phyloP scores from a whole-genome alignment of 2,797 vertebrate genomes.

The Oreochromis grahami region DNA sequence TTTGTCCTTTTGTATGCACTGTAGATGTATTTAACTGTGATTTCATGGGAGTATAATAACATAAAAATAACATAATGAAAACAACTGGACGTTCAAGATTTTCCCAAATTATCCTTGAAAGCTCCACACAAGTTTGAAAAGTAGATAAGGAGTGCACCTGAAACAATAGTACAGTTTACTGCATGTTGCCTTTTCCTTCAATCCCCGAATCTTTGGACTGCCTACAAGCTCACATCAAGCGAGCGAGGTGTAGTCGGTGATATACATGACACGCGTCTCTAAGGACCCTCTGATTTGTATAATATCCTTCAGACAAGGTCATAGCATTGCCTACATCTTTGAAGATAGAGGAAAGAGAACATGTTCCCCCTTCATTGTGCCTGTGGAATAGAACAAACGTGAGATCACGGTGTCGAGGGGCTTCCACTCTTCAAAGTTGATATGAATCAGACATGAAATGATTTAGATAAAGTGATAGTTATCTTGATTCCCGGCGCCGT shows the following conservation, averaged over 20 bases:
- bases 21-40: background rate
- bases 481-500: constrained; percentile 59
- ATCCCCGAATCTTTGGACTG: constrained; percentile 79
- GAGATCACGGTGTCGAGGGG: constrained; percentile 64
- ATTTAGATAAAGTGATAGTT: constrained; percentile 71
- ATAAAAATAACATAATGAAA: background rate
- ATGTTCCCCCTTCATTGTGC: constrained; percentile 64
- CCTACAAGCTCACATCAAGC: constrained; percentile 84
- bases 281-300: constrained; percentile 90
- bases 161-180: background rate
- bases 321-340: constrained; percentile 80
- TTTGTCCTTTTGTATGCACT: background rate
- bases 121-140: background rate
- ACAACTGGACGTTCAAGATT: background rate
- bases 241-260: constrained; percentile 94
- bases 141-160: background rate
- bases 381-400: constrained; percentile 70
- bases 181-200: background rate
- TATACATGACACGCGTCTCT: constrained; percentile 92
- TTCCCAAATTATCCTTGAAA: background rate
- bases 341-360: constrained; percentile 69
- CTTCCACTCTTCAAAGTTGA: constrained; percentile 70
- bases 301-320: constrained; percentile 98
- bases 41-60: background rate
- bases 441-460: constrained; percentile 74